Evolutionary conservation across 2,888 invertebrate genomes (phyloP), one percentile per base, ranked within the genome.

Genomic region (Oscheius sp.): DNA sequence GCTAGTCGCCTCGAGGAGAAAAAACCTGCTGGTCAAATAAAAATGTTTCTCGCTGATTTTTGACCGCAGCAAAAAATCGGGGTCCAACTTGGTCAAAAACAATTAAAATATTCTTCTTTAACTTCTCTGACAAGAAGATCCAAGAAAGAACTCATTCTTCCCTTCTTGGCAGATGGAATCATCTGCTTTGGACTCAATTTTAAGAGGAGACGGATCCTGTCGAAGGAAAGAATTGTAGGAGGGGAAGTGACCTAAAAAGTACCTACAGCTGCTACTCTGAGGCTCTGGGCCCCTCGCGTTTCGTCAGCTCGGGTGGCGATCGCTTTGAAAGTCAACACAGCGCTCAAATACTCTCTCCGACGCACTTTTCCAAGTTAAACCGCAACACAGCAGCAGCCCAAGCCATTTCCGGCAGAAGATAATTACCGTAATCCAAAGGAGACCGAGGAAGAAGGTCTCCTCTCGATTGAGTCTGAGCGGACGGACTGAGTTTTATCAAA

Each of bases 341-440:
- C 23, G 61, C 61, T 61, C 61, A 61, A 61, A 61, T 61, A 61
- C 61, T 61, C 61, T 45, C 61, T 61, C 6, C 34, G 61, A 61
- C 61, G 61, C 61, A 61, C 61, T 61, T 61, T 61, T 45, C 61
- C 61, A 45, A 61, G 61, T 45, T 61, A 61, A 45, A 61, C 61
- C 61, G 33, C 29, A 50, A 50, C 50, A 10, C 53, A 31, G 20
- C 33, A 55, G 55, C 31, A 55, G 34, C 53, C n/a, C 12, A 34
- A 15, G 23, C 15, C 20, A 57, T 57, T 39, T 34, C 34, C 58
- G 33, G 48, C 15, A 10, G 15, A 8, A 37, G 37, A 37, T 15
- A n/a, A n/a, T n/a, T n/a, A n/a, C n/a, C n/a, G n/a, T n/a, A n/a
- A n/a, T n/a, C n/a, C n/a, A n/a, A n/a, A n/a, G n/a, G n/a, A n/a